These are phyloP conservation scores for Varecia variegata DNA, from an alignment of 2,797 vertebrate genomes.

Conservation along the genomic window DNA sequence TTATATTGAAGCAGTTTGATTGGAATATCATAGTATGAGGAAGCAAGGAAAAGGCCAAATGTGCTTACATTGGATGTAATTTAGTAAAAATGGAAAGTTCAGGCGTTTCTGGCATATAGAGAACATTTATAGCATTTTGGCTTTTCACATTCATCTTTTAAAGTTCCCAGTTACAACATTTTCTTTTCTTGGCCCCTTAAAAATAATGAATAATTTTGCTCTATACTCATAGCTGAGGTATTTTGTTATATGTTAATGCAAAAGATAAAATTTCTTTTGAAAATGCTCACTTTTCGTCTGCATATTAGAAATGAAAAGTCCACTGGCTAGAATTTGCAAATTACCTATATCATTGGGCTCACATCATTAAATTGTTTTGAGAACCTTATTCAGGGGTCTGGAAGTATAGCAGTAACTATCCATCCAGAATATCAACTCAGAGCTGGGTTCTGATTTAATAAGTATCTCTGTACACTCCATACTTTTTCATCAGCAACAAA, in stretches of 20 bases:
- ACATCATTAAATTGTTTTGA: constrained; percentile 39
- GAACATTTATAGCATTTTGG: constrained; percentile 73
- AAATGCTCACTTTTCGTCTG: constrained; percentile 50
- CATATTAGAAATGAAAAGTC: constrained; percentile 23
- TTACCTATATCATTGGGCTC: neutral
- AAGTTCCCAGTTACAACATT: constrained; percentile 73
- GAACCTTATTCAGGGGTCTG: neutral
- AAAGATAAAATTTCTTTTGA: constrained; percentile 66
- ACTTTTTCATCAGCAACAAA: neutral
- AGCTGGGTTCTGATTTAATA: neutral
- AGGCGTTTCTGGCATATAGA: constrained; percentile 64
- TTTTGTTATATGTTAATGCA: constrained; percentile 60
- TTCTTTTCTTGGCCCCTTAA: constrained; percentile 71
- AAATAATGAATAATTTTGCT: constrained; percentile 73
- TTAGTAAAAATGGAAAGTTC: constrained; percentile 76
- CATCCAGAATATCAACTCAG: neutral
- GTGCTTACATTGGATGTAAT: constrained; percentile 72
- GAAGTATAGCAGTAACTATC: neutral
- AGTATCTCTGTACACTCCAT: neutral
- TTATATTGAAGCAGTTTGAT: constrained; percentile 67
- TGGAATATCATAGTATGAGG: constrained; percentile 53
- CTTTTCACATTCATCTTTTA: constrained; percentile 72
- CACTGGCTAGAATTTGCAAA: constrained; percentile 40
- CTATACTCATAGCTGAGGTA: constrained; percentile 46
- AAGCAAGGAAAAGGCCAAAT: constrained; percentile 71